These are phyloP conservation scores for Vannuccia rotundouncinata DNA, from an alignment of 2,888 invertebrate genomes.

Conservation along the genomic window DNA sequence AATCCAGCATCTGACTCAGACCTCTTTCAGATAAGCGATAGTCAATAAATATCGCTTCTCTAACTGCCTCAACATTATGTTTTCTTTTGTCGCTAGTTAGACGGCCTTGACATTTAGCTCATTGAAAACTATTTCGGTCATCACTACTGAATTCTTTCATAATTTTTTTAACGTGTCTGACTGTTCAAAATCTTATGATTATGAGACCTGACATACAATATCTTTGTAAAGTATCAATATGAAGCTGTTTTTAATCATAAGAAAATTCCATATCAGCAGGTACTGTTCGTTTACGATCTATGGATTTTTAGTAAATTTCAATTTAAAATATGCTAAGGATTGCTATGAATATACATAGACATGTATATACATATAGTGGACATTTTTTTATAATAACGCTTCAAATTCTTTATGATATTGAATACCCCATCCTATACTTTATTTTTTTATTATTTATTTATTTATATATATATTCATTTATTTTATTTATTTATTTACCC, in stretches of 20 bases:
- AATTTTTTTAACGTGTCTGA: neutral
- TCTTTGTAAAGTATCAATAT: neutral
- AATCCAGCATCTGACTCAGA: neutral
- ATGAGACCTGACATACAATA: neutral
- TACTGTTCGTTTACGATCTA: neutral
- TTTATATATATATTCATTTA: too few species aligned
- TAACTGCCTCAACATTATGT: neutral
- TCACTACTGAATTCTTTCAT: neutral
- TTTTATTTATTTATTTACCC: too few species aligned
- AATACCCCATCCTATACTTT: too few species aligned
- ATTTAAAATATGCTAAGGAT: neutral
- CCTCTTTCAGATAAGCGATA: neutral
- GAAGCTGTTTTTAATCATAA: neutral
- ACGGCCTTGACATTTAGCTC: neutral
- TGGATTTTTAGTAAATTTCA: neutral
- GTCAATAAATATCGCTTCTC: neutral
- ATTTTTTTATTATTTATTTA: too few species aligned
- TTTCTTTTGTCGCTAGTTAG: neutral
- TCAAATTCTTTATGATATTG: too few species aligned
- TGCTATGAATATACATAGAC: neutral
- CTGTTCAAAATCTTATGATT: neutral
- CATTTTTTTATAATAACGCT: too few species aligned
- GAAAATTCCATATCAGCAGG: neutral
- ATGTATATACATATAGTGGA: neutral
- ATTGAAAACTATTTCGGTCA: neutral